phyloP scores from a whole-genome alignment of 2,888 invertebrate genomes.

The Entomobrya proxima region DNA sequence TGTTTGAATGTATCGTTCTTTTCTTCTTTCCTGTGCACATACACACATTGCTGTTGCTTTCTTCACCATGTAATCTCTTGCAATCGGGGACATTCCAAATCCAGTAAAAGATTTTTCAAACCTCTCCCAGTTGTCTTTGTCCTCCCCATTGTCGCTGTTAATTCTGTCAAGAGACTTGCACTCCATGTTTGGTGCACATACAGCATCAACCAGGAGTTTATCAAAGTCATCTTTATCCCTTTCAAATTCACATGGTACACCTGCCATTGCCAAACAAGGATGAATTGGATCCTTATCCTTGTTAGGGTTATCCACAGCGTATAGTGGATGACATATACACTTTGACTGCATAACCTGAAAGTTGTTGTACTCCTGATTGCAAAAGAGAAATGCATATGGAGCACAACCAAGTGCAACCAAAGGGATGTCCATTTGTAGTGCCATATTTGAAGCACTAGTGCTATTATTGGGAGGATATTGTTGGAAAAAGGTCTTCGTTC shows the following conservation, averaged over 20 bases:
- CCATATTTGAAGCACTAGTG: background rate
- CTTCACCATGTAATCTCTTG: constrained; percentile 29
- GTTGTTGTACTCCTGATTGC: constrained; percentile 23
- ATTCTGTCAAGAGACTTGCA: background rate
- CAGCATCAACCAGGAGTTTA: background rate
- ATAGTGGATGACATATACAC: constrained; percentile 36
- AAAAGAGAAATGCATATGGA: background rate
- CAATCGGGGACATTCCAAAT: constrained; percentile 50
- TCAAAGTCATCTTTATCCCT: background rate
- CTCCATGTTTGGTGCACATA: constrained; percentile 1
- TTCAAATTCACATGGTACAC: constrained; percentile 43
- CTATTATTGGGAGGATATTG: too few species aligned
- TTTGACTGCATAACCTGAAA: background rate
- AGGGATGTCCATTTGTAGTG: background rate
- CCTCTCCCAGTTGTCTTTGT: background rate
- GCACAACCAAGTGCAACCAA: constrained; percentile 35
- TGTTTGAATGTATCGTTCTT: background rate
- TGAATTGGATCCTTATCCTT: background rate
- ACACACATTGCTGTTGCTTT: constrained; percentile 31
- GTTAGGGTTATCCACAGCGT: background rate
- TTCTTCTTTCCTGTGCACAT: background rate
- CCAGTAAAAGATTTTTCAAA: constrained; percentile 26
- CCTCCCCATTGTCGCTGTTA: too few species aligned
- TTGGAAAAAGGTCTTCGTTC: too few species aligned
- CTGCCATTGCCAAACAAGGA: constrained; percentile 25